Conservation (phyloP, 2,797 vertebrate genomes). For the Florisuga fusca region DNA sequence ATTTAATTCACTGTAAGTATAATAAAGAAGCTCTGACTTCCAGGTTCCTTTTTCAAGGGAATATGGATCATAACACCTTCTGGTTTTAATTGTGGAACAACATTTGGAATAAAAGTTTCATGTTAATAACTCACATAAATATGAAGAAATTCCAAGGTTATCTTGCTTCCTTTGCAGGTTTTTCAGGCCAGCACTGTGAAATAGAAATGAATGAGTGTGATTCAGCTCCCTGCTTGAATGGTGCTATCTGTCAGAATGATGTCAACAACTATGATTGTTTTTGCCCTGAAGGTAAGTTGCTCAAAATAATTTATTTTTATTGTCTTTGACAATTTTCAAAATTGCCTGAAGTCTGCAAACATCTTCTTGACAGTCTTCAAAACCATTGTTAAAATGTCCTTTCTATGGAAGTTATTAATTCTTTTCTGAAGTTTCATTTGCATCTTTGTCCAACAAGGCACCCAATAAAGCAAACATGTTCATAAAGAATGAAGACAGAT, state of each 20-base stretch:
- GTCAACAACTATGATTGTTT: constrained; percentile 81
- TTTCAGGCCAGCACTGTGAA: constrained; percentile 70
- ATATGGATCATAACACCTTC: neutral
- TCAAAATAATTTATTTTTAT: constrained; percentile 65
- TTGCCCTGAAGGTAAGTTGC: constrained; percentile 79
- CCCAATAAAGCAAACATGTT: neutral
- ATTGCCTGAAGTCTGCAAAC: constrained; percentile 12
- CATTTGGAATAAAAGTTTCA: neutral
- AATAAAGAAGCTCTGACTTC: neutral
- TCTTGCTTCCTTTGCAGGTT: constrained; percentile 69
- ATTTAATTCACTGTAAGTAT: neutral
- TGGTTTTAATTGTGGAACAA: neutral
- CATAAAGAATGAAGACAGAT: neutral
- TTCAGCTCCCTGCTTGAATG: constrained; percentile 54
- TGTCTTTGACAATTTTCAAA: constrained; percentile 54
- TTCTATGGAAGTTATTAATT: neutral
- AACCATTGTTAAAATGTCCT: neutral
- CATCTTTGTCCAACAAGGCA: neutral
- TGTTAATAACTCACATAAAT: neutral
- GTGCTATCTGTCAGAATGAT: constrained; percentile 62
- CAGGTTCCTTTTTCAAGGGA: neutral
- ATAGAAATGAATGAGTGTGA: constrained; percentile 41
- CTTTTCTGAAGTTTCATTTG: constrained; percentile 28
- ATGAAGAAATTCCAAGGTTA: neutral
- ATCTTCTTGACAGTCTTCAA: constrained; percentile 25